Conservation (phyloP, 2,113 vertebrate species). For the Neolamprologus devosi region DNA sequence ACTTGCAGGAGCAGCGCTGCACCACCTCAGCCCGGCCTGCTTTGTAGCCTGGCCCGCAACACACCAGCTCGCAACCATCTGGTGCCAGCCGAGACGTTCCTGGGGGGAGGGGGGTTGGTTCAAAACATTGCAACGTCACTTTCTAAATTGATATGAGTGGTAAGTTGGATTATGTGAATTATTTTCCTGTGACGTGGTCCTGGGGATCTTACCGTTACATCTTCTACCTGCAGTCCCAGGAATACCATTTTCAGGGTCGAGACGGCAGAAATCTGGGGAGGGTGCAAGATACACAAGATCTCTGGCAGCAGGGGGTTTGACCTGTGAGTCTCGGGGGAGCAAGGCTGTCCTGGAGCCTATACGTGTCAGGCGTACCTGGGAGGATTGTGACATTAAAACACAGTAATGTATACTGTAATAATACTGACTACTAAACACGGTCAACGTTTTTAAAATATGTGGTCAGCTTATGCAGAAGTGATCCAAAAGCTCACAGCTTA, state of each 20-base stretch:
- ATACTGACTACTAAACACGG: background rate
- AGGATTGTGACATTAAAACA: background rate
- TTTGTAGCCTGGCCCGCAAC: constrained; percentile 69
- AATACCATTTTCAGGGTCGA: constrained; percentile 56
- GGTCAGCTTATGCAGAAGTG: background rate
- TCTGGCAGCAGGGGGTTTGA: constrained; percentile 71
- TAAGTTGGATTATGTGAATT: background rate
- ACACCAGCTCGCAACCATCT: constrained; percentile 72
- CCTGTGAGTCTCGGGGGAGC: constrained; percentile 69
- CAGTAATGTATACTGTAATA: background rate
- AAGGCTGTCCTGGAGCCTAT: constrained; percentile 68
- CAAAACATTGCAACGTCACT: background rate
- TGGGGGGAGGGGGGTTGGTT: background rate
- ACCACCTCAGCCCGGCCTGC: constrained; percentile 64
- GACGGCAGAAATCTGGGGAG: constrained; percentile 72
- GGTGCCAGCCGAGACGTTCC: constrained; percentile 61
- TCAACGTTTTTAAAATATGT: background rate
- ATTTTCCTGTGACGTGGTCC: background rate
- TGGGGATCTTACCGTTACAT: constrained; percentile 59
- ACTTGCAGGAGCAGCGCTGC: constrained; percentile 74
- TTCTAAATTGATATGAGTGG: background rate
- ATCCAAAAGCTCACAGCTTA: background rate
- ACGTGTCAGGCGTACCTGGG: constrained; percentile 70
- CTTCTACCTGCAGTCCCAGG: constrained; percentile 65
- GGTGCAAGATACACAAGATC: constrained; percentile 67